A percentile compares a stretch with the other conserved stretches of the same genome.
Conservation (phyloP, 2,888 invertebrate species). For the Proisotoma minuta region DNA sequence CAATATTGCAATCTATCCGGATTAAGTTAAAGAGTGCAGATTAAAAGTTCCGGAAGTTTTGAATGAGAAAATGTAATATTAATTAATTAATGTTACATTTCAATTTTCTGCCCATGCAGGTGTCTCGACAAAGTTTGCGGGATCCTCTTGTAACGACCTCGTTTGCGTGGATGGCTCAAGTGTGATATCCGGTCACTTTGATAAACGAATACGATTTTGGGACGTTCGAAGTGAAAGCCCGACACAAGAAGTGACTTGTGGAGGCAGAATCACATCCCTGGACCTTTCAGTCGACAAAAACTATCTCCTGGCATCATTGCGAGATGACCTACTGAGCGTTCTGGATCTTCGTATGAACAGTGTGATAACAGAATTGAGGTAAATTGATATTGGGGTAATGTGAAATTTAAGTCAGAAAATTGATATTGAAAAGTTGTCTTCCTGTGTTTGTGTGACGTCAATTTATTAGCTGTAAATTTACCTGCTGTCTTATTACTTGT, state of each 20-base stretch:
- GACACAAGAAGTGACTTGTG: constrained; percentile 52
- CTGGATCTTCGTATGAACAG: constrained; percentile 92
- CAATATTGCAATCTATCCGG: no score
- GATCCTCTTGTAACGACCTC: constrained; percentile 93
- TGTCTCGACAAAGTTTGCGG: constrained; percentile 89
- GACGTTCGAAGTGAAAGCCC: constrained; percentile 75
- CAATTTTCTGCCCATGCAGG: no score
- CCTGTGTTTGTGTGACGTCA: no score
- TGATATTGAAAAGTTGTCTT: no score
- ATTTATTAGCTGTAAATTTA: no score
- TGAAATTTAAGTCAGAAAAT: no score
- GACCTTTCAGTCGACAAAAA: constrained; percentile 74
- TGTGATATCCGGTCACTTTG: constrained; percentile 96
- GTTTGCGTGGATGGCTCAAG: constrained; percentile 76
- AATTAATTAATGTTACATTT: no score
- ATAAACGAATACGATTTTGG: constrained; percentile 91
- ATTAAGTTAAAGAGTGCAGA: no score
- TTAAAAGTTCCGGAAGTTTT: no score
- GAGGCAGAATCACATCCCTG: constrained; percentile 91
- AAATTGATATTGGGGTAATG: no score
- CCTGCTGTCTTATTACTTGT: no score
- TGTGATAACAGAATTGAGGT: constrained; percentile 85
- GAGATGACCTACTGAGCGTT: constrained; percentile 91
- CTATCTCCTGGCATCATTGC: constrained; percentile 82
- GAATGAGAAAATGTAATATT: no score